These are phyloP conservation scores for Amblyopsis rosae DNA, from an alignment of 2,113 vertebrate species.

Conservation along the genomic window DNA sequence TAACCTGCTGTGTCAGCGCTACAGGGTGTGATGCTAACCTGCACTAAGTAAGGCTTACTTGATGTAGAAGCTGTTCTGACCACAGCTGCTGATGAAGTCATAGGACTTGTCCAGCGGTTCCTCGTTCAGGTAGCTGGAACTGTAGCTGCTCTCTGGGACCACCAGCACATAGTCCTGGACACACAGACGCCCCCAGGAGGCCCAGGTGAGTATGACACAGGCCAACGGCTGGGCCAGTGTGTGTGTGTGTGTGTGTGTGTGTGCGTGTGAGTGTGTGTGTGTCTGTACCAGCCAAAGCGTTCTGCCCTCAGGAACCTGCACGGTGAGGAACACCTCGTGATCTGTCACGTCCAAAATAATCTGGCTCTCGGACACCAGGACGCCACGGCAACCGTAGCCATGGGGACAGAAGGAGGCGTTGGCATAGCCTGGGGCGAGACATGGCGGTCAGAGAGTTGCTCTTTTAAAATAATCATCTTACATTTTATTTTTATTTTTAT, in stretches of 20 bases:
- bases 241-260: no score
- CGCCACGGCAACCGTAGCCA: slow-evolving; percentile 86
- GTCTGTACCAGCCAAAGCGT: slow-evolving; percentile 90
- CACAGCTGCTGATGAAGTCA: slow-evolving; percentile 93
- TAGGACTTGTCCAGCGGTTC: slow-evolving; percentile 94
- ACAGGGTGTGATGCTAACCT: no score
- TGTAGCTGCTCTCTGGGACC: slow-evolving; percentile 87
- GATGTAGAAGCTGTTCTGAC: slow-evolving; percentile 89
- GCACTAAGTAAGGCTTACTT: slow-evolving; percentile 78
- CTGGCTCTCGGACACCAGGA: slow-evolving; percentile 86
- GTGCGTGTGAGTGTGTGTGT: neutral
- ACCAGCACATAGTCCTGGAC: slow-evolving; percentile 89
- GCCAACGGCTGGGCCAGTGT: no score
- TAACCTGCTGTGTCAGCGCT: no score
- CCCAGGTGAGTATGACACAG: no score
- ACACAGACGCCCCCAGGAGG: neutral
- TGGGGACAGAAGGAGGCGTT: slow-evolving; percentile 92
- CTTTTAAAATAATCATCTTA: no score
- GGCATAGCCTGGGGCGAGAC: slow-evolving; percentile 77
- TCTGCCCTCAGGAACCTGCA: slow-evolving; percentile 84
- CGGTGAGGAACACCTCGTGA: slow-evolving; percentile 82
- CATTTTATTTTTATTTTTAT: no score
- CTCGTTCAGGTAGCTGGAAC: slow-evolving; percentile 84
- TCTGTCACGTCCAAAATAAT: slow-evolving; percentile 89
- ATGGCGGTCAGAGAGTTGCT: no score